Conservation (phyloP, 2,113 vertebrate species). For the Eublepharis macularius region DNA sequence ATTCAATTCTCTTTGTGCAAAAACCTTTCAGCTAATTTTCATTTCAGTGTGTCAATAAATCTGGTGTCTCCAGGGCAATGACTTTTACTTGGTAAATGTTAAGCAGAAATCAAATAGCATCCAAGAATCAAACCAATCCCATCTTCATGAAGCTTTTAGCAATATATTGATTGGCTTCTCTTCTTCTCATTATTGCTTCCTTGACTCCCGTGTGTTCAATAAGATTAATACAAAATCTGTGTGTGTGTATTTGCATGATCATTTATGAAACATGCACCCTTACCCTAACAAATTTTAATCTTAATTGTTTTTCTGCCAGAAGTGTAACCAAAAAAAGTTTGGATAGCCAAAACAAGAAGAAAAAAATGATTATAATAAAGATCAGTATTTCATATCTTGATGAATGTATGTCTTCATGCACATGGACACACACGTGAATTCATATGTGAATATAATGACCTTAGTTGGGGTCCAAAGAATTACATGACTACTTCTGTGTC, state of each 20-base stretch:
- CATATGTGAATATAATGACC: background rate
- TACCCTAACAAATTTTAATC: constrained; percentile 28
- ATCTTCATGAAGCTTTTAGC: constrained; percentile 50
- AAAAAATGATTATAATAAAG: constrained; percentile 1
- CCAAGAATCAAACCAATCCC: constrained; percentile 48
- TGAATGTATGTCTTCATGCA: too few relatives aligned
- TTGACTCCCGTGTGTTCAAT: constrained; percentile 46
- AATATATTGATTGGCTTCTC: constrained; percentile 56
- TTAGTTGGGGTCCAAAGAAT: background rate
- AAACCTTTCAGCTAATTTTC: constrained; percentile 68
- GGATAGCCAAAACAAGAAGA: background rate
- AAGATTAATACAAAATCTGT: constrained; percentile 21
- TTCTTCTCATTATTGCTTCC: constrained; percentile 60
- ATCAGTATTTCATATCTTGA: background rate
- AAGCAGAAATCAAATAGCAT: constrained; percentile 62
- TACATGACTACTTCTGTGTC: background rate
- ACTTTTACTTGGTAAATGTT: constrained; percentile 80
- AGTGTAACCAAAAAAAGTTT: constrained; percentile 10
- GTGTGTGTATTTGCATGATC: background rate
- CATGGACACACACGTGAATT: background rate
- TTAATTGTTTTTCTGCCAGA: constrained; percentile 31
- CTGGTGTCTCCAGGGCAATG: constrained; percentile 72
- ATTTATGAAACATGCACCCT: background rate
- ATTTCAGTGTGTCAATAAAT: constrained; percentile 75
- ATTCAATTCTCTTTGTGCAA: constrained; percentile 65